Evolutionary conservation across 2,888 invertebrate species (phyloP), one percentile per base, ranked within the genome.

Genomic region (Spilarctia lutea): DNA sequence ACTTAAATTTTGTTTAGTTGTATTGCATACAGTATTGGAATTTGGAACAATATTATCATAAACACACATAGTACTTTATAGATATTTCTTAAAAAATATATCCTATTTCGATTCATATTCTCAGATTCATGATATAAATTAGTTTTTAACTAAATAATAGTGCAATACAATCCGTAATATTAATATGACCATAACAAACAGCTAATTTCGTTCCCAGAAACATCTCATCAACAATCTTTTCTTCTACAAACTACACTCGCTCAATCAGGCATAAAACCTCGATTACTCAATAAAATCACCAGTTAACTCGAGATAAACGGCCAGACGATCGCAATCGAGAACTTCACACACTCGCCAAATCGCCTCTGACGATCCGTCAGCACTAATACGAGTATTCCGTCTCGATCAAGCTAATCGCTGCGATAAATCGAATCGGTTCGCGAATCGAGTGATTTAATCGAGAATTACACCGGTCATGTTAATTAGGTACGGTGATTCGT

Each of bases 351-450:
- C 82, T 82, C 65, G 82, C 85, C 82, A 79, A 76, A 79, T 80
- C 85, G 84, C 79, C 79, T 84, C 85, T 79, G 73, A 85, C 89
- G 84, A 92, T 93, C 87, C 89, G 91, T 92, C 93, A 92, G 90
- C 87, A 85, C 89, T 91, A 91, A 91, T 89, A 84, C 90, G 86
- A 87, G 88, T 90, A 91, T 91, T 92, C 89, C 82, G 89, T 88
- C 92, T 91, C 92, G 86, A 91, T 93, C 93, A 90, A 84, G 76
- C 87, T 92, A 91, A 94, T 92, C 91, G 92, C 81, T 70, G 76
- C 91, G 86, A 93, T 93, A 92, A 93, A 94, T 92, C 66, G 75
- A 76, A 89, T 87, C 86, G 87, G 88, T 88, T 92, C 74, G 76
- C 65, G 79, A 88, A 90, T 89, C 88, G 88, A 88, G 90, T 89